Base-by-base conservation (phyloP, 1,140 invertebrate species). In the Agraylea sexmaculata region DNA sequence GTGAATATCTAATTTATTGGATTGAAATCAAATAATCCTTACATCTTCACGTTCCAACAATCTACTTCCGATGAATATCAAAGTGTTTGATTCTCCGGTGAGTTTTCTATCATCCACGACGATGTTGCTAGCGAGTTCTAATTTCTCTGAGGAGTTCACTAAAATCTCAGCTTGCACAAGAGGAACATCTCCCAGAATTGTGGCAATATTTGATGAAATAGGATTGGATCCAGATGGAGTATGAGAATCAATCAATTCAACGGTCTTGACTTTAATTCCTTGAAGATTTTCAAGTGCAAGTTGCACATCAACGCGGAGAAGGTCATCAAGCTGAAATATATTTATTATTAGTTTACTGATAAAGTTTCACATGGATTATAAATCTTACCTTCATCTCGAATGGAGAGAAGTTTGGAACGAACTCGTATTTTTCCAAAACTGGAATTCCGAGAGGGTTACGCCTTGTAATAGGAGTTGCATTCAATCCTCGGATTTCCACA, bases 401-500 rank as follows among this genome's bases (percentile, higher is more conserved):
- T 46, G 52, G 52, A 48, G 70, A 60, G 39, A 64, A 63, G 53
- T 84, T 74, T 1, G 85, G 75, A 2, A 90, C 55, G 53, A 94
- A 92, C 41, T 70, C 64, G 50, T 84, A 87, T 51, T 74, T 73
- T 53, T 85, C 82, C 6, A 84, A 51, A 4, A 84, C 74, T 10
- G 80, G 78, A 15, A 78, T 69, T 6, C 71, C 73, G 3, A 71
- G 60, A 7, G 69, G 66, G 44, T 74, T 69, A 17, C 69, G 73
- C 42, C 77, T 73, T 5, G 83, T 70, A 31, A 93, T 89, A 3
- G 79, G 72, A 47, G 75, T 85, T 0, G 84, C 83, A 50, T 82
- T 79, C 0, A 94, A 59, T 29, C 87, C 88, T 41, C 75, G 70
- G 18, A 93, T 74, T 63, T 89, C 83, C 11, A 94, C 78, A 35